A percentile compares a stretch with the other conserved stretches of the same genome.
These are phyloP conservation scores for Oreochromis aureus DNA, from an alignment of 2,113 vertebrate species.

Conservation along the genomic window DNA sequence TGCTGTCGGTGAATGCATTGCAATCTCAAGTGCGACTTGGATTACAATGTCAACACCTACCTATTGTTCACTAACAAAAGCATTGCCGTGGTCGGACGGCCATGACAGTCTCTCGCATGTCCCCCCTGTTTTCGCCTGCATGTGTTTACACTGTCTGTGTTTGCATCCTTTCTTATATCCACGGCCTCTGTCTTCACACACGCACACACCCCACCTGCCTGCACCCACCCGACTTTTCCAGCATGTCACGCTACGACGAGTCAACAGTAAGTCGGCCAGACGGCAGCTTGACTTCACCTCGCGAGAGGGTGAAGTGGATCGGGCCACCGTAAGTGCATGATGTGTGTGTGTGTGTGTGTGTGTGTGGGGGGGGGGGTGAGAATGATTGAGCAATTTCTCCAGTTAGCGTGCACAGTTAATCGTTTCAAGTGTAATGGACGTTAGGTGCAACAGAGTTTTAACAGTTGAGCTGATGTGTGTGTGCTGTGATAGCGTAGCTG, in stretches of 20 bases:
- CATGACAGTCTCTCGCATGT: background rate
- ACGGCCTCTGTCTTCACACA: constrained; percentile 15
- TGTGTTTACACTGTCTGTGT: constrained; percentile 48
- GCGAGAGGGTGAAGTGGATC: constrained; percentile 75
- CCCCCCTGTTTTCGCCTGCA: background rate
- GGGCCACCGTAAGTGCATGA: constrained; percentile 78
- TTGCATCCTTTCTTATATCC: constrained; percentile 33
- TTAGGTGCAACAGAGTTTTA: background rate
- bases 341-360: background rate
- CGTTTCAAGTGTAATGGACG: background rate
- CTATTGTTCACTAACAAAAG: constrained; percentile 2
- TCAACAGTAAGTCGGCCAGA: constrained; percentile 72
- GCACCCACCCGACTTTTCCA: constrained; percentile 63
- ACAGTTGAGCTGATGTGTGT: background rate
- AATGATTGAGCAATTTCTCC: background rate
- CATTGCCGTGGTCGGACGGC: background rate
- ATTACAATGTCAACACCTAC: constrained; percentile 9
- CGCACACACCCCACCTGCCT: constrained; percentile 26
- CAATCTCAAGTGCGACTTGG: background rate
- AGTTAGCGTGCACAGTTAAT: background rate
- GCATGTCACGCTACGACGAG: constrained; percentile 78
- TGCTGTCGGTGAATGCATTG: background rate
- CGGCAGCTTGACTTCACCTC: constrained; percentile 77
- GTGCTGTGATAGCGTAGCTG: background rate
- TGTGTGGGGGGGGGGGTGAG: background rate